Evolutionary conservation across 2,113 vertebrate genomes (phyloP), one percentile per base, ranked within the genome.

Genomic region (Megaceryle torquata): DNA sequence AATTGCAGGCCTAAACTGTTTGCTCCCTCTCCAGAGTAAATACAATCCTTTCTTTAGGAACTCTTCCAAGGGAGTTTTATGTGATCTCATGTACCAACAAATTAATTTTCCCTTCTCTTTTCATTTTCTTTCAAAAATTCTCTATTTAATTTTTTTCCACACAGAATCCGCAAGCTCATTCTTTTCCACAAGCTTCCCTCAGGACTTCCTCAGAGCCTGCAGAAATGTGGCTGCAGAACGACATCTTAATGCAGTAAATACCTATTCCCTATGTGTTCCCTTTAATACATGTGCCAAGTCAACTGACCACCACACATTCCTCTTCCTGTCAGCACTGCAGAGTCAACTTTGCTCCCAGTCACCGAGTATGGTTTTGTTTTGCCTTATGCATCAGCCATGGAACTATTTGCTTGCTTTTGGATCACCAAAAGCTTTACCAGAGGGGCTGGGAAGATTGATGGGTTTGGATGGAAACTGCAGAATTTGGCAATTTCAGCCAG

Each of bases 41-140:
- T 53, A 91, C 39, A 95, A 86, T 63, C 56, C 85, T 86, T 75
- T 93, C 90, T 68, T 91, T 53, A 86, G 90, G 86, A 94, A 71
- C 48, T 64, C 39, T 84, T 96, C 91, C 82, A 90, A 91, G 26
- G 35, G 48, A 88, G 51, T 63, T 93, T 91, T 93, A 83, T 65
- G 68, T 44, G 87, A 95, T 86, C 89, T 91, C 76, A 81, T 0
- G 0, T 81, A 91, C 53, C 51, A 90, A 88, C 50, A 91, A 89
- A 91, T 82, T 82, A 67, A 93, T 86, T 91, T 93, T 64, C 60
- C 86, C 48, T 68, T 88, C 50, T 50, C 41, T 56, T 91, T 82
- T 65, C 50, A 69, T 18, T 80, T 86, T 61, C 50, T 88, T 87
- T 63, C 11, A 54, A 82, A 91, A 91, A 86, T 44, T 60, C 39